A percentile compares a stretch with the other conserved stretches of the same genome.
phyloP scores from a whole-genome alignment of 1,140 invertebrate species.

The Eriocheir sinensis region DNA sequence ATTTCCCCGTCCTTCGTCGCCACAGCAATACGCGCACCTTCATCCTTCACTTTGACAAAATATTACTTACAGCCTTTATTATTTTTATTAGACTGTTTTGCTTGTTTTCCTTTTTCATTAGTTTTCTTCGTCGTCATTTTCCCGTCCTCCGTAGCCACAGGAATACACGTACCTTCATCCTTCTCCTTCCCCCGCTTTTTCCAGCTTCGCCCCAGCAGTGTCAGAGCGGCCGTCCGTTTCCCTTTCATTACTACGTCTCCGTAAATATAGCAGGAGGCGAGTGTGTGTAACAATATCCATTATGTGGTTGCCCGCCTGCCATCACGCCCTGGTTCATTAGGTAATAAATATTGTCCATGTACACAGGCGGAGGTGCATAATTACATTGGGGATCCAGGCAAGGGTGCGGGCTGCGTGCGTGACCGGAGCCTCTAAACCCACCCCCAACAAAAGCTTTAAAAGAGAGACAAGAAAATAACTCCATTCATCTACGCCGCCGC shows the following conservation, averaged over 20 bases:
- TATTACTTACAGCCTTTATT: too few relatives aligned
- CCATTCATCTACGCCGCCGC: neutral
- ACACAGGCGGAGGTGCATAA: constrained; percentile 10
- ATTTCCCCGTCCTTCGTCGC: neutral
- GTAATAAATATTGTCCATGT: constrained; percentile 25
- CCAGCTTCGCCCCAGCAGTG: too few relatives aligned
- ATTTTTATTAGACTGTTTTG: neutral
- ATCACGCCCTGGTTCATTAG: neutral
- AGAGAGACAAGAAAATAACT: constrained; percentile 25
- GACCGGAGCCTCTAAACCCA: neutral
- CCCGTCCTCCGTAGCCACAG: neutral
- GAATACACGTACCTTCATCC: too few relatives aligned
- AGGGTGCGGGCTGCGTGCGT: neutral
- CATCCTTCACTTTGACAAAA: too few relatives aligned
- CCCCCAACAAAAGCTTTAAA: neutral
- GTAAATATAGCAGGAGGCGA: neutral
- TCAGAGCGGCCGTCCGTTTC: too few relatives aligned
- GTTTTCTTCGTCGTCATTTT: too few relatives aligned
- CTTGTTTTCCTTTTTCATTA: neutral
- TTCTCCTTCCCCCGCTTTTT: too few relatives aligned
- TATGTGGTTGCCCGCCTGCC: constrained; percentile 19
- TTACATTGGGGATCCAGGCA: neutral
- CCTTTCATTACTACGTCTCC: constrained; percentile 14
- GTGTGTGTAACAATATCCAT: neutral
- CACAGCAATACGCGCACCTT: too few relatives aligned